phyloP scores from a whole-genome alignment of 2,113 vertebrate species.

The Plectropomus leopardus region DNA sequence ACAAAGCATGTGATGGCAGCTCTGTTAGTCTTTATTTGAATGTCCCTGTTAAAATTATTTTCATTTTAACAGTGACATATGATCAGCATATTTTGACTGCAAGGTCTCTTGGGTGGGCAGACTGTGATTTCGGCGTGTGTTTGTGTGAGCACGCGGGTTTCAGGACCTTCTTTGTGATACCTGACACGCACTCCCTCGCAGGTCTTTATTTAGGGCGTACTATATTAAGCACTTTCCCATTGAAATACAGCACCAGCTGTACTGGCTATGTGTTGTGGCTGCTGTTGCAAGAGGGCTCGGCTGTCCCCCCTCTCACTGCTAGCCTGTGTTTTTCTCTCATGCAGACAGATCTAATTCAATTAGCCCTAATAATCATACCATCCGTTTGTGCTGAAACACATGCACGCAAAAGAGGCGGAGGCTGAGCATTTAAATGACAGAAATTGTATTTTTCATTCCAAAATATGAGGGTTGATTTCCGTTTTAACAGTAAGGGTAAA shows the following conservation, averaged over 20 bases:
- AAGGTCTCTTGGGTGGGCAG: conserved; percentile 63
- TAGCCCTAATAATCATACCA: conserved; percentile 64
- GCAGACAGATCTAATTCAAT: conserved; percentile 77
- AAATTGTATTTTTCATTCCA: conserved; percentile 17
- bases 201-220: conserved; percentile 86
- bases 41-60: conserved; percentile 63
- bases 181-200: conserved; percentile 83
- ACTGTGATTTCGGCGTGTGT: conserved; percentile 69
- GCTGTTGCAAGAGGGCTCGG: conserved; percentile 69
- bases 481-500: neutral
- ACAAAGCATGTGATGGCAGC: conserved; percentile 58
- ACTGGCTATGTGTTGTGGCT: conserved; percentile 81
- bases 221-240: conserved; percentile 88
- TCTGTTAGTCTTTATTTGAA: conserved; percentile 50
- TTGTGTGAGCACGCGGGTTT: conserved; percentile 78
- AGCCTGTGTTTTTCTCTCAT: conserved; percentile 71
- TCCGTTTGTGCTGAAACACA: conserved; percentile 48
- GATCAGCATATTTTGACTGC: conserved; percentile 72
- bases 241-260: conserved; percentile 91
- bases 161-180: conserved; percentile 86
- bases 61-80: conserved; percentile 23
- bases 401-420: conserved; percentile 6
- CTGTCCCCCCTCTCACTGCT: conserved; percentile 50
- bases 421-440: conserved; percentile 15
- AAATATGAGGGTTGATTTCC: neutral